These are phyloP conservation scores for Clarias gariepinus DNA, from an alignment of 2,113 vertebrate species.

Conservation along the genomic window DNA sequence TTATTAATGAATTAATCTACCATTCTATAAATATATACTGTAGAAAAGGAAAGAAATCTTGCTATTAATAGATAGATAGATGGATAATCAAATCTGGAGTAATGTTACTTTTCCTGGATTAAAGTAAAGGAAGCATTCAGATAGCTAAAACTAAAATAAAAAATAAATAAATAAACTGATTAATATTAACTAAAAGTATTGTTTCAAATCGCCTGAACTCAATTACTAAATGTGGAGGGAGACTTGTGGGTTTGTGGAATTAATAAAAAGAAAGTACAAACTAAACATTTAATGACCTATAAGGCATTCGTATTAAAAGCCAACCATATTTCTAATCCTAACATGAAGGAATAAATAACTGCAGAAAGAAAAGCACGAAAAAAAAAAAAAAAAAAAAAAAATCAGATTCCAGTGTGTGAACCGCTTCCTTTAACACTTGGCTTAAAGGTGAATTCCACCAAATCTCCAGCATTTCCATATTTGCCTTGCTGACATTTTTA, in stretches of 20 bases:
- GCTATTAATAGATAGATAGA: neutral
- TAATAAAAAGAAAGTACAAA: neutral
- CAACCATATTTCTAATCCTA: neutral
- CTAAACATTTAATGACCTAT: neutral
- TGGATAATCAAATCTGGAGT: neutral
- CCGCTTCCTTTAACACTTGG: slow-evolving; percentile 30
- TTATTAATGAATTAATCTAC: no score
- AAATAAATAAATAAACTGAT: neutral
- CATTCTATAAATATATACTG: neutral
- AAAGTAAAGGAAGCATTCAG: slow-evolving; percentile 38
- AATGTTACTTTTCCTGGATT: neutral
- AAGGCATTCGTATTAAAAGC: neutral
- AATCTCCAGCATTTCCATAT: slow-evolving; percentile 20
- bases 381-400: no score
- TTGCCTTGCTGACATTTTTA: neutral
- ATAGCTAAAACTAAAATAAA: neutral
- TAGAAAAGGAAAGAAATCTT: neutral
- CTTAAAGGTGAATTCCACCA: slow-evolving; percentile 17
- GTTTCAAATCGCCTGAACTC: neutral
- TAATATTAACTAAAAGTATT: neutral
- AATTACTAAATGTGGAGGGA: neutral
- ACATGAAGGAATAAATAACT: neutral
- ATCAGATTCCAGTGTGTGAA: neutral
- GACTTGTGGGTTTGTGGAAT: neutral
- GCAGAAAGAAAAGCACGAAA: neutral